A percentile compares a stretch with the other conserved stretches of the same genome.
Evolutionary conservation across 1,140 invertebrate species (phyloP).

Genomic region (Drosophila santomea): DNA sequence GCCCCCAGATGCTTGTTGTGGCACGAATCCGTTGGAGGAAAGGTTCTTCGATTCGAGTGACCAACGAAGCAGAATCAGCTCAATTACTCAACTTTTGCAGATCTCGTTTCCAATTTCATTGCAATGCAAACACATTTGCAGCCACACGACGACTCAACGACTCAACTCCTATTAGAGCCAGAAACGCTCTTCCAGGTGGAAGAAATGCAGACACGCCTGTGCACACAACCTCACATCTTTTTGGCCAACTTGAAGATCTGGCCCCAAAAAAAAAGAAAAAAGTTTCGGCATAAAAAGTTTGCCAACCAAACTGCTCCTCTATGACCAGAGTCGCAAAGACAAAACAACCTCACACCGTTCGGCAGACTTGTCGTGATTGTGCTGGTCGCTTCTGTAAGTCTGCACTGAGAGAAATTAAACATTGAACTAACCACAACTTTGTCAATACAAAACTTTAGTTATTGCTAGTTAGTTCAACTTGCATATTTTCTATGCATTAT

Average conservation of each 20-base stretch:
- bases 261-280: slow-evolving; percentile 35
- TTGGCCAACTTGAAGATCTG: slow-evolving; percentile 40
- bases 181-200: slow-evolving; percentile 35
- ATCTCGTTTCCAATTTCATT: slow-evolving; percentile 60
- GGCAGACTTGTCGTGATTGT: slow-evolving; percentile 36
- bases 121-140: slow-evolving; percentile 61
- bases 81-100: slow-evolving; percentile 69
- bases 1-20: slow-evolving; percentile 53
- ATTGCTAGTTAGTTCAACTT: no score
- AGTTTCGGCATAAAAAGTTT: slow-evolving; percentile 48
- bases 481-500: not conserved
- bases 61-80: slow-evolving; percentile 58
- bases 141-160: slow-evolving; percentile 34
- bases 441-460: no score
- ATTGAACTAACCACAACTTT: no score
- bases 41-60: slow-evolving; percentile 27
- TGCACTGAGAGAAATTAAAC: slow-evolving; percentile 16
- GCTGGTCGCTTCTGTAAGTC: slow-evolving; percentile 33
- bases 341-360: slow-evolving; percentile 55
- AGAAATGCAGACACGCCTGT: slow-evolving; percentile 44
- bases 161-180: slow-evolving; percentile 38
- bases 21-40: slow-evolving; percentile 41
- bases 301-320: slow-evolving; percentile 31
- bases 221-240: slow-evolving; percentile 31
- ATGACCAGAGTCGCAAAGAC: slow-evolving; percentile 47